Evolutionary conservation across 2,113 vertebrate species (phyloP), one percentile per base, ranked within the genome.

Genomic region (Rhipidura dahli): DNA sequence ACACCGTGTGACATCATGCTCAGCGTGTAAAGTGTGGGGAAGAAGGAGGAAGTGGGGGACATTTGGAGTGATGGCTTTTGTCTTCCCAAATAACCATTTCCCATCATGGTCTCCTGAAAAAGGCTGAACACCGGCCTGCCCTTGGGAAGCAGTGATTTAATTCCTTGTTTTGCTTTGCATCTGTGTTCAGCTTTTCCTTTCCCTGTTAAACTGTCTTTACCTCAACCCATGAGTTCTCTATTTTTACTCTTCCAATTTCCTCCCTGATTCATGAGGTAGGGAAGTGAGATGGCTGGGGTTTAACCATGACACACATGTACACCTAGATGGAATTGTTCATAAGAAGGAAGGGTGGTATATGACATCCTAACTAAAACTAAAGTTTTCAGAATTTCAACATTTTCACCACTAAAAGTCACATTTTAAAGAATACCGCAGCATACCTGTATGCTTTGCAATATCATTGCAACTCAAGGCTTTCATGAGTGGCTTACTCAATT

Each of bases 231-330:
- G 6, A 15, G 14, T 60, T 59, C 27, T 76, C 31, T 18, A 4
- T 5, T 50, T 42, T 51, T 23, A 37, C 4, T 21, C 14, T 68
- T 77, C 7, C 0, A 1, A 15, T 60, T 51, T 77, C 22, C 33
- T 44, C 27, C 9, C 11, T 0, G 5, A 0, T 51, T 33, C 16
- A 19, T 37, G 33, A 10, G 22, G 9, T 23, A 44, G 22, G 18
- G 45, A 59, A 37, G 22, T 27, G 37, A 51, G 14, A 10, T 60
- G 33, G 12, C 22, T 68, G 33, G 18, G 6, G 18, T 51, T 77
- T 44, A 44, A 51, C 27, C 15, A 13, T 18, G 15, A 27, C 37
- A 28, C 27, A 50, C 9, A 18, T 2, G 4, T 65, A 44, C 4
- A 26, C 5, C 21, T 4, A 37, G 24, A 83, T 37, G 13, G 39